These are phyloP conservation scores for Cephalopholis sonnerati DNA, from an alignment of 2,113 vertebrate genomes.

Conservation along the genomic window DNA sequence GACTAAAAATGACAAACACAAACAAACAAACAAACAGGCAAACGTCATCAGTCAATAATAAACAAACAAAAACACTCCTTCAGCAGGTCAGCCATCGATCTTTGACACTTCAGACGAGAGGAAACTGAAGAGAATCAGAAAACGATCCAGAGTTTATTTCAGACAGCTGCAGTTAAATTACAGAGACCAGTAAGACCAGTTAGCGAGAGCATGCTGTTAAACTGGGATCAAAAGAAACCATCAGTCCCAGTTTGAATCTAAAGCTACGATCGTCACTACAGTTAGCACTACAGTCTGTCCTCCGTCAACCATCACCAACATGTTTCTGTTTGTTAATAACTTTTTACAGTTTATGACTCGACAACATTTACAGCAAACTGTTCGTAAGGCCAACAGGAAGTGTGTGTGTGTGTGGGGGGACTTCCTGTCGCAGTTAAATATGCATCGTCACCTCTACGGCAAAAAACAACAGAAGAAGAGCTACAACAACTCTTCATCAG, in stretches of 20 bases:
- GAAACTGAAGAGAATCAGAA: neutral
- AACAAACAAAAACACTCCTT: too few species aligned
- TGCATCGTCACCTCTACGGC: too few species aligned
- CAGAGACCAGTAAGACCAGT: conserved; percentile 3
- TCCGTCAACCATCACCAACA: neutral
- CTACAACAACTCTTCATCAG: too few species aligned
- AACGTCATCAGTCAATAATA: too few species aligned
- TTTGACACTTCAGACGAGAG: neutral
- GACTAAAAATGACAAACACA: too few species aligned
- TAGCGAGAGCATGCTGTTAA: too few species aligned
- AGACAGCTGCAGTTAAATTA: conserved; percentile 16
- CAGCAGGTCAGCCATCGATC: too few species aligned
- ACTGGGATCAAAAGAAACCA: too few species aligned
- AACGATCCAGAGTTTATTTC: conserved; percentile 12
- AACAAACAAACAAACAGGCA: too few species aligned
- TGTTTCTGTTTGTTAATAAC: neutral
- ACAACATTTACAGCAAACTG: conserved; percentile 20
- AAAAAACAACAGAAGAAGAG: too few species aligned
- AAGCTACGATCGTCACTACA: neutral
- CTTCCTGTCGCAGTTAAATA: conserved; percentile 1
- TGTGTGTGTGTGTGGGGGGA: neutral
- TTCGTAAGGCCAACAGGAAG: conserved; percentile 48
- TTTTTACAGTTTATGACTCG: conserved; percentile 24
- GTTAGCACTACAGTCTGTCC: neutral
- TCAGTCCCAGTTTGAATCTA: too few species aligned